Base-by-base conservation (phyloP, 1,140 invertebrate species). In the Leptinotarsa undecemlineata region DNA sequence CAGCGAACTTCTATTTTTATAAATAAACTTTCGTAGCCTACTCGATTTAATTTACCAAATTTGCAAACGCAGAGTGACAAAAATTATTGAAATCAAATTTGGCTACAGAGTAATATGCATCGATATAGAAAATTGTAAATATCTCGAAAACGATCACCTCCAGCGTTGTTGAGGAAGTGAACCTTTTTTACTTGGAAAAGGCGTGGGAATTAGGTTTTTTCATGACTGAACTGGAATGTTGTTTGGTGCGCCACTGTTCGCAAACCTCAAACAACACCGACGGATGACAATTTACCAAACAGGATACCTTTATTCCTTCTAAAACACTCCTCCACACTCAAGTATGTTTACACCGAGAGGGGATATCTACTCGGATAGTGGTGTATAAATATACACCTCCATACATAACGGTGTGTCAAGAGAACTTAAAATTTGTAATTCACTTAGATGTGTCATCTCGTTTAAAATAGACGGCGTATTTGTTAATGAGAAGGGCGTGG, bases 371-470 rank as follows among this genome's bases (percentile, higher is more conserved):
- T 17, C 17, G 15, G 51, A 19, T 57, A 19, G 51, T 57, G 51
- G 15, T 57, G 51, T 57, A 57, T 57, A 57, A 57, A 57, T 57
- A 57, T n/a, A 57, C n/a, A 57, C 51, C 51, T 57, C 13, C 51
- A 57, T 57, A 57, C 4, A 57, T 57, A 17, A 57, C 17, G 51
- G 51, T 15, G n/a, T 57, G 51, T 57, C 51, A 57, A 14, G n/a
- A 19, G 15, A 57, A 17, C 51, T 57, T 57, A 57, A 57, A 57
- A 57, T 57, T 57, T 57, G 51, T 57, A 57, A 57, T 57, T 57
- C 51, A 57, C 51, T 57, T 57, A 57, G 51, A 57, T 57, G 51
- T 57, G 51, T 57, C 51, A 57, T 57, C 51, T 57, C n/a, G 51
- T 57, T 57, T 15, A 8, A 57, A 57, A 57, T 57, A 57, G 51